These are phyloP conservation scores for Corythornis vintsioides DNA, from an alignment of 2,113 vertebrate species.

Conservation along the genomic window DNA sequence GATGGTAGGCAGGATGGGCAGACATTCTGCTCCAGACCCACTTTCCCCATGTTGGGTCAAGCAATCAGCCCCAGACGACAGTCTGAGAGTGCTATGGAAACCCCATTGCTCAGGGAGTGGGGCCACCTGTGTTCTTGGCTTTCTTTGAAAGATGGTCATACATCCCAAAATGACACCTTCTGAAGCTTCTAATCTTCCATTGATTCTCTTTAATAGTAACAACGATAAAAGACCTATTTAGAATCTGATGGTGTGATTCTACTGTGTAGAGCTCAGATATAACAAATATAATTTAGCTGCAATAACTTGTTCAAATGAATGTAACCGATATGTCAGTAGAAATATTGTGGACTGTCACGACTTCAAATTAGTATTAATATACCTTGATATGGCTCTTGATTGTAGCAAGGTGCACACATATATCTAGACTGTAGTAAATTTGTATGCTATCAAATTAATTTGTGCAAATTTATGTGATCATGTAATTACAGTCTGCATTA, in stretches of 20 bases:
- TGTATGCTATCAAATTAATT: slow-evolving; percentile 12
- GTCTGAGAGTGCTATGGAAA: neutral
- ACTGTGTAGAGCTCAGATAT: neutral
- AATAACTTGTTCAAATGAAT: slow-evolving; percentile 17
- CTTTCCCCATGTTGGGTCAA: neutral
- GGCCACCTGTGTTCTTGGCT: neutral
- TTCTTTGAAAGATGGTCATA: neutral
- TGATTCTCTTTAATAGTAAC: slow-evolving; percentile 1
- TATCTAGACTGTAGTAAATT: neutral
- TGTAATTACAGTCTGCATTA: slow-evolving; percentile 31
- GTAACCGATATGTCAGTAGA: neutral
- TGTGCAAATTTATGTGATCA: slow-evolving; percentile 24
- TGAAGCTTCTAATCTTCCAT: neutral
- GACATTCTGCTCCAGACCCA: neutral
- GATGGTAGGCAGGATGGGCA: accelerated
- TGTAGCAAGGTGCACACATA: neutral
- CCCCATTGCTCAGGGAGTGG: neutral
- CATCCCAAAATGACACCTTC: neutral
- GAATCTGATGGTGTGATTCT: neutral
- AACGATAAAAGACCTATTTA: slow-evolving; percentile 8
- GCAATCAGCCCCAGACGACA: neutral
- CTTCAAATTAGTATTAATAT: slow-evolving; percentile 17
- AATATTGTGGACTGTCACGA: neutral
- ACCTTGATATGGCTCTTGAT: neutral
- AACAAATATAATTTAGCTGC: slow-evolving; percentile 10